Evolutionary conservation across 2,797 vertebrate species (phyloP).

Genomic region (Percopsis omiscomaycus): DNA sequence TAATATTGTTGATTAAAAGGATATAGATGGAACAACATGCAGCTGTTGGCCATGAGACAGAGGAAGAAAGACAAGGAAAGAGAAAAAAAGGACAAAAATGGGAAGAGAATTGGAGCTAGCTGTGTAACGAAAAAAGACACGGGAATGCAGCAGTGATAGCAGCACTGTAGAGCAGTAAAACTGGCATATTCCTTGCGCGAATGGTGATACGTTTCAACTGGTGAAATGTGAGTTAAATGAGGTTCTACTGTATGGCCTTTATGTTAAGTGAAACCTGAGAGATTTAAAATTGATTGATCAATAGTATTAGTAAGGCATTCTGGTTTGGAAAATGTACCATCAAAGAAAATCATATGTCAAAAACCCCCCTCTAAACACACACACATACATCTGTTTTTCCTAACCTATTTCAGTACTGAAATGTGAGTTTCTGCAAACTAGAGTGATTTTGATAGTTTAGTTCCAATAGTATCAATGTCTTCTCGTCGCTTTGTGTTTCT

Average conservation of each 20-base stretch:
- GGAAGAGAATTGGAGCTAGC: constrained; percentile 30
- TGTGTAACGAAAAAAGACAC: constrained; percentile 33
- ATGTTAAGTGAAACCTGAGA: constrained; percentile 24
- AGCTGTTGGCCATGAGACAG: constrained; percentile 67
- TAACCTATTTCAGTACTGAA: not conserved
- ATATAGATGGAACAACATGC: constrained; percentile 75
- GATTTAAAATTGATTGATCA: constrained; percentile 35
- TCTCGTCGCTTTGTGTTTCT: too few species aligned
- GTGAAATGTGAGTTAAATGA: constrained; percentile 32
- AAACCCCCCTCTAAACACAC: constrained; percentile 51
- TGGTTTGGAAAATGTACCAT: constrained; percentile 31
- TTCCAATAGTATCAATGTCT: too few species aligned
- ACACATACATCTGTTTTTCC: constrained; percentile 45
- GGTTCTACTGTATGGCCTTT: constrained; percentile 33
- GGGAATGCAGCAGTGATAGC: constrained; percentile 29
- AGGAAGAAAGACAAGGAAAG: constrained; percentile 35
- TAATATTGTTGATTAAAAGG: constrained; percentile 79
- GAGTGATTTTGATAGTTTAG: constrained; percentile 11
- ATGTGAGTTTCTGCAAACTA: not conserved
- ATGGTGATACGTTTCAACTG: constrained; percentile 40
- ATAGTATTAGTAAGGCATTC: constrained; percentile 43
- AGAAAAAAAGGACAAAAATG: constrained; percentile 24
- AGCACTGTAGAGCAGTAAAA: constrained; percentile 22
- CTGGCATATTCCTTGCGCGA: constrained; percentile 42
- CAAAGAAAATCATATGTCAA: constrained; percentile 21